Evolutionary conservation across 2,888 invertebrate genomes (phyloP).

Genomic region (Tuberolachnus salignus): DNA sequence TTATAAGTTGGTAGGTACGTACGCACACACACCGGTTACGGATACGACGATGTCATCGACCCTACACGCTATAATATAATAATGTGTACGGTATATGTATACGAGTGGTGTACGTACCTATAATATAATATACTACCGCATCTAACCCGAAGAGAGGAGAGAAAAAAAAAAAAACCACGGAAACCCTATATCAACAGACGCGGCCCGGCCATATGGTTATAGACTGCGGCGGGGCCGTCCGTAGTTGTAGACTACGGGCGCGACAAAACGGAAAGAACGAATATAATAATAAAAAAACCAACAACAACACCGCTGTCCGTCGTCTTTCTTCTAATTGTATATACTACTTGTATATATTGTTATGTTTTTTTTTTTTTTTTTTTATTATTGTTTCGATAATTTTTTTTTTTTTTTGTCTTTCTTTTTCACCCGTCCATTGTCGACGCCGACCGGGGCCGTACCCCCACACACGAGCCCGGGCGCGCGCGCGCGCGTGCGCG

Average conservation of each 20-base stretch:
- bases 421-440: slow-evolving; percentile 44
- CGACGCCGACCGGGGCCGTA: neutral
- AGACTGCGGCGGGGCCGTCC: neutral
- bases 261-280: too few species aligned
- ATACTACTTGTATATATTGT: slow-evolving; percentile 14
- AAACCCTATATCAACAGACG: too few species aligned
- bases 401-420: slow-evolving; percentile 17
- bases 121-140: too few species aligned
- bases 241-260: neutral
- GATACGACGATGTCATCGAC: too few species aligned
- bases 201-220: slow-evolving; percentile 41
- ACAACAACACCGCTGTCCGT: too few species aligned
- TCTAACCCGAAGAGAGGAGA: too few species aligned
- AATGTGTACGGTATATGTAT: too few species aligned
- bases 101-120: too few species aligned
- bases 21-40: too few species aligned
- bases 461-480: slow-evolving; percentile 1
- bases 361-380: slow-evolving; percentile 17
- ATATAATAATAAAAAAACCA: neutral
- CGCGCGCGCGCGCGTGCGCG: slow-evolving; percentile 3
- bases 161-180: slow-evolving; percentile 1
- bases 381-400: slow-evolving; percentile 44
- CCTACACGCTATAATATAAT: too few species aligned
- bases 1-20: too few species aligned
- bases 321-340: slow-evolving; percentile 18